Evolutionary conservation across 2,113 vertebrate genomes (phyloP).

Genomic region (Numenius arquata): DNA sequence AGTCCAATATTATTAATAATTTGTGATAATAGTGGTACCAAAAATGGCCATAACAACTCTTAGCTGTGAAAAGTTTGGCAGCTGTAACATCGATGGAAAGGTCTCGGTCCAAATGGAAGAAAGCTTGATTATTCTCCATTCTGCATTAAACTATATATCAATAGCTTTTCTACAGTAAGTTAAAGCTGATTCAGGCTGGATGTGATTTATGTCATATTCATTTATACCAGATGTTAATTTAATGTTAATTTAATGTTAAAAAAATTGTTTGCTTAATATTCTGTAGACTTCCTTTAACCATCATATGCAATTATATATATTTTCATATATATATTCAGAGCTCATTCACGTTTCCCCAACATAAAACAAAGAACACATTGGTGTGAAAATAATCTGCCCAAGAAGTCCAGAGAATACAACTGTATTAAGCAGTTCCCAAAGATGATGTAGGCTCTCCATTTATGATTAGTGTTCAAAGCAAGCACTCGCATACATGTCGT

Average conservation of each 20-base stretch:
- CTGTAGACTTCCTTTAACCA: not conserved
- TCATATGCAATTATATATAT: not conserved
- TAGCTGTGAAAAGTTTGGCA: not conserved
- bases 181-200: not conserved
- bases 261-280: not conserved
- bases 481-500: fast-evolving
- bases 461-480: not conserved
- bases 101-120: not conserved
- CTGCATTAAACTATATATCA: not conserved
- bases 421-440: not conserved
- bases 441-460: not conserved
- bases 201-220: not conserved
- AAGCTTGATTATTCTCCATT: not conserved
- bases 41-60: not conserved
- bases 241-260: no score
- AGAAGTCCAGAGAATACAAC: not conserved
- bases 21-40: not conserved
- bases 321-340: not conserved
- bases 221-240: not conserved
- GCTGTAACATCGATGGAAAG: not conserved
- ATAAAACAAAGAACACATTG: not conserved
- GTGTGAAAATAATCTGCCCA: not conserved
- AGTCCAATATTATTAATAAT: not conserved
- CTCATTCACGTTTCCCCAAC: not conserved
- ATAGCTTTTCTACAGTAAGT: not conserved